Percentiles rank a stretch among this genome's conserved stretches.
Evolutionary conservation across 2,113 vertebrate genomes (phyloP).

Genomic region (Sminthopsis crassicaudata): DNA sequence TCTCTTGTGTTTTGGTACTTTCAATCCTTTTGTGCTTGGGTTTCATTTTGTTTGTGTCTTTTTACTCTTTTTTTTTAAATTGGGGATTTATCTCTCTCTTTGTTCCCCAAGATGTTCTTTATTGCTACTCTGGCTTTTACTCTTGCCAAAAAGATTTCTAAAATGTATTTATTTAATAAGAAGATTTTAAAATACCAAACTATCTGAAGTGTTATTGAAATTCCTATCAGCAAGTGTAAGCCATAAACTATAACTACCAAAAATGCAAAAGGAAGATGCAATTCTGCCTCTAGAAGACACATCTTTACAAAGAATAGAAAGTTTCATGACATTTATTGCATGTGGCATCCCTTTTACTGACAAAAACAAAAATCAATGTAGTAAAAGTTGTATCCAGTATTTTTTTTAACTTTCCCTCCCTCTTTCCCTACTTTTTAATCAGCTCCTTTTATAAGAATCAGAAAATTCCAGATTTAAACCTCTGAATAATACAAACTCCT

Average conservation of each 20-base stretch:
- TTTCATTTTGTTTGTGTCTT: background rate
- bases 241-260: background rate
- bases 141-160: constrained; percentile 51
- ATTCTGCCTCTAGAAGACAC: constrained; percentile 14
- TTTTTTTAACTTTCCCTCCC: constrained; percentile 23
- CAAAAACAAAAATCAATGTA: background rate
- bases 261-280: background rate
- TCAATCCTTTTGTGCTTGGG: background rate
- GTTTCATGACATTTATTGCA: background rate
- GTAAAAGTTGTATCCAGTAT: background rate
- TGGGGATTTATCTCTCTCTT: background rate
- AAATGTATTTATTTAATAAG: background rate
- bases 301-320: constrained; percentile 13
- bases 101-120: background rate
- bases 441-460: background rate
- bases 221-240: constrained; percentile 18
- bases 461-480: background rate
- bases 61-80: background rate
- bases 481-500: background rate
- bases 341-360: background rate
- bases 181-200: background rate
- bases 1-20: too few species aligned
- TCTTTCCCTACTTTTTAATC: background rate
- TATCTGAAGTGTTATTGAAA: background rate
- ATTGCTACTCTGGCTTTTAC: background rate